Conservation (phyloP, 2,797 vertebrate species). For the Cossypha heuglini region DNA sequence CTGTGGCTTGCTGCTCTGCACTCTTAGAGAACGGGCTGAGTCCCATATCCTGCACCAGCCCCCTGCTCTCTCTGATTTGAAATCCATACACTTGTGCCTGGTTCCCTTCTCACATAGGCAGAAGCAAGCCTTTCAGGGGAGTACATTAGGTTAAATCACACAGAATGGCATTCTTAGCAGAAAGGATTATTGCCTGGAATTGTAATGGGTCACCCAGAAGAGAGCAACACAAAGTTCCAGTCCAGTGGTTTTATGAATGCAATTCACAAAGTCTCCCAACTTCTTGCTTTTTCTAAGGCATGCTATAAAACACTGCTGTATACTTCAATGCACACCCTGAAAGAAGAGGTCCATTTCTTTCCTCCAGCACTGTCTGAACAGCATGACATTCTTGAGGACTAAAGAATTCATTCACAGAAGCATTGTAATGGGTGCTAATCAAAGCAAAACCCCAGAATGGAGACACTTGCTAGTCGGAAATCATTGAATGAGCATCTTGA, state of each 20-base stretch:
- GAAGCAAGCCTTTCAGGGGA: background rate
- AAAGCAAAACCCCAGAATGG: background rate
- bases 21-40: background rate
- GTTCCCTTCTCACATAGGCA: background rate
- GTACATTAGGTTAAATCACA: background rate
- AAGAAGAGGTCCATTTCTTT: constrained; percentile 1
- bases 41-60: background rate
- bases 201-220: background rate
- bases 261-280: background rate
- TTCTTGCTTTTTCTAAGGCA: background rate
- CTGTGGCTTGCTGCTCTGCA: background rate
- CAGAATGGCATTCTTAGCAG: background rate
- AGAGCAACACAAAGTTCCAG: background rate
- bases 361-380: background rate
- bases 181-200: background rate
- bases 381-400: background rate
- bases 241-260: background rate
- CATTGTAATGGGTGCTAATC: background rate
- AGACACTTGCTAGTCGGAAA: background rate
- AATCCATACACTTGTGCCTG: rapidly evolving
- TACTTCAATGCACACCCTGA: constrained; percentile 11
- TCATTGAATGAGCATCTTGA: background rate
- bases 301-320: background rate
- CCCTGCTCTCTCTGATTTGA: background rate
- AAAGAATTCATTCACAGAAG: background rate